phyloP scores from a whole-genome alignment of 2,113 vertebrate species.

The Eira barbara region DNA sequence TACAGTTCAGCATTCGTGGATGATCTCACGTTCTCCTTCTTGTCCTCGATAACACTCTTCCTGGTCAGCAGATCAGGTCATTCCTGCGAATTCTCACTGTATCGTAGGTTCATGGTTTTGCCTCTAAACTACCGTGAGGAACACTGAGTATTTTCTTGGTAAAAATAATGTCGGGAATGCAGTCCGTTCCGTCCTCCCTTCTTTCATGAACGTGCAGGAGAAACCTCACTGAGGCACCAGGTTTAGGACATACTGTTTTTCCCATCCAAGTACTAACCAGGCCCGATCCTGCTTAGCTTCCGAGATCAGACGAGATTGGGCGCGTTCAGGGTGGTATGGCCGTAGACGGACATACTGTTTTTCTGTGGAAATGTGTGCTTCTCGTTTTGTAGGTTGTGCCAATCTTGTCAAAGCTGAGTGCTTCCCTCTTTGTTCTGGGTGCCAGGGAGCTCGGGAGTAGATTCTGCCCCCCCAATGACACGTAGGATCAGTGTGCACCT shows the following conservation, averaged over 20 bases:
- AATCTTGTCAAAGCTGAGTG: neutral
- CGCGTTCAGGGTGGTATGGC: too few species aligned
- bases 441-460: neutral
- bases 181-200: neutral
- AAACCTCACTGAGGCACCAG: neutral
- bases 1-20: too few species aligned
- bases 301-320: too few species aligned
- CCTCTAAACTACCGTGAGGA: neutral
- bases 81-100: neutral
- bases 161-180: neutral
- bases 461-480: too few species aligned
- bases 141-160: neutral
- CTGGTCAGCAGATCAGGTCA: neutral
- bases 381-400: too few species aligned
- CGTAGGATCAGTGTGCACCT: rapidly evolving
- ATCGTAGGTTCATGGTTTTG: neutral
- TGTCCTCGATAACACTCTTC: neutral
- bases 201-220: neutral
- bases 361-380: neutral
- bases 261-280: too few species aligned
- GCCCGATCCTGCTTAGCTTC: too few species aligned
- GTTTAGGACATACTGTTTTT: neutral
- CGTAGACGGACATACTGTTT: too few species aligned
- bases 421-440: neutral
- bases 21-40: neutral